Base-by-base conservation (phyloP, 2,113 vertebrate genomes). In the Sus scrofa region DNA sequence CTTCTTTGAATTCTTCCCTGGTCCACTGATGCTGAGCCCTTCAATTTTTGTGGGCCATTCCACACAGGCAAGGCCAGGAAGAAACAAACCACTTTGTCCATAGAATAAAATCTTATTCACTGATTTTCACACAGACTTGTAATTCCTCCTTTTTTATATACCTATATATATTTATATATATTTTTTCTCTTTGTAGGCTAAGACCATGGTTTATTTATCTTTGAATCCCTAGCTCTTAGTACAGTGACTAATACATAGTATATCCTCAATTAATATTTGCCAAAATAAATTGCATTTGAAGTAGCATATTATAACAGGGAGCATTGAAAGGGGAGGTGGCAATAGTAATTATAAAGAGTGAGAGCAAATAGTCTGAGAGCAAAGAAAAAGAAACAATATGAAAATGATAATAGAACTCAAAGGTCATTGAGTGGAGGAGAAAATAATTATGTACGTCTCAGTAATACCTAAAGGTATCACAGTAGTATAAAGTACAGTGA, bases 351-450 rank as follows among this genome's bases (percentile, higher is more conserved):
- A 44, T 19, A 73, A 94, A 65, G 90, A 30, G 3, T 50, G 27
- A 86, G 14, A 7, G 7, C 67, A 90, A 78, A 88, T 13, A 68
- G 27, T 34, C 63, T 68, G 56, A 87, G 26, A 68, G 82, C 34
- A 89, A 84, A 84, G 52, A 58, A 86, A 65, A 78, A 84, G 50
- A 89, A 39, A 34, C 14, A 73, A 75, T 63, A 86, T 68, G 71
- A 87, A 96, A 94, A 84, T 67, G 54, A 50, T 78, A 83, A 30
- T 26, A 96, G 74, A 75, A 78, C 15, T 95, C 37, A 78, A 94
- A 94, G 63, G 30, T 86, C 68, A 92, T 14, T 86, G 44, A 67
- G 3, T 84, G 7, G 6, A 89, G 73, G 67, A 91, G 52, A 89
- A 91, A 81, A 34, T 50, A 58, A 92, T 77, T 94, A 87, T 14